Conservation (phyloP, 2,797 vertebrate genomes). For the Dryobates pubescens region DNA sequence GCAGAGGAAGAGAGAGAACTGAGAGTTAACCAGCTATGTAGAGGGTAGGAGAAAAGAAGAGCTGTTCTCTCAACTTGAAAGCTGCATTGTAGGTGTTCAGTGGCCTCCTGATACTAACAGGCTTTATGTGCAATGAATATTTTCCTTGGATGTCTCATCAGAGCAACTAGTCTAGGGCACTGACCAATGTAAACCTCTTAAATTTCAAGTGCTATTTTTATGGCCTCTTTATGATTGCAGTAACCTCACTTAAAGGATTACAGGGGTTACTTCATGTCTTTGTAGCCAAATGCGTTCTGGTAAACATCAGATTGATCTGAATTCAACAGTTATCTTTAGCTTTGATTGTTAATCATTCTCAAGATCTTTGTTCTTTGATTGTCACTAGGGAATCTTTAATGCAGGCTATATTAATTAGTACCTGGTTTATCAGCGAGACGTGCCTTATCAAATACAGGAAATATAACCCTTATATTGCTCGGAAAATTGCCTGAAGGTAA, state of each 20-base stretch:
- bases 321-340: slow-evolving; percentile 58
- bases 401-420: neutral
- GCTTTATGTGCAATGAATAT: neutral
- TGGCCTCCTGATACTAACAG: neutral
- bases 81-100: neutral
- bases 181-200: slow-evolving; percentile 47
- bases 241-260: slow-evolving; percentile 65
- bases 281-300: slow-evolving; percentile 50
- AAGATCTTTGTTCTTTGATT: slow-evolving; percentile 38
- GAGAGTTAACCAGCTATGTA: neutral
- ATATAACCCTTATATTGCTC: neutral
- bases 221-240: slow-evolving; percentile 38
- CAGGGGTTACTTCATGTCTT: slow-evolving; percentile 66
- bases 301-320: slow-evolving; percentile 59
- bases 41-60: neutral
- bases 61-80: neutral
- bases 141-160: slow-evolving; percentile 42
- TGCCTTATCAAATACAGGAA: neutral
- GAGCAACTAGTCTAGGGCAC: neutral
- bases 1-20: neutral
- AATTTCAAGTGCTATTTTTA: slow-evolving; percentile 60
- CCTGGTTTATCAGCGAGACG: neutral
- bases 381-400: neutral
- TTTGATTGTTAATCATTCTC: slow-evolving; percentile 42
- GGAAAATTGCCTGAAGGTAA: neutral